These are phyloP conservation scores for Spatula versicolor DNA, from an alignment of 2,797 vertebrate species.

Conservation along the genomic window DNA sequence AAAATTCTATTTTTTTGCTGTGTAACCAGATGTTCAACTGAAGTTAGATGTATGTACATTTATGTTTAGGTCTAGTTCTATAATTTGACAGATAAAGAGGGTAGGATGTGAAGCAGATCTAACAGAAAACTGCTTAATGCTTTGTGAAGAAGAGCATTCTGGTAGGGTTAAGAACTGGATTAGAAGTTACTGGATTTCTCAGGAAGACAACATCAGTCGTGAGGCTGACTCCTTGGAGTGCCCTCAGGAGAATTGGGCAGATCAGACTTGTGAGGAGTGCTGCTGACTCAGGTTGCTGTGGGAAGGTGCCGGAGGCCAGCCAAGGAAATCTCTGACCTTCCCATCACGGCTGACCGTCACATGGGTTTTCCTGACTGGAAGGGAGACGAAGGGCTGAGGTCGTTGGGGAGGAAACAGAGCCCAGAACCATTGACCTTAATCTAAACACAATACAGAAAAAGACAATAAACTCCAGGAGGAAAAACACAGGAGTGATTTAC, in stretches of 20 bases:
- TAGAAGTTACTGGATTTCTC: slow-evolving; percentile 2
- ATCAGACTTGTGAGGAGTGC: background rate
- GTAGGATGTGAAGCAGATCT: background rate
- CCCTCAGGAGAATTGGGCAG: background rate
- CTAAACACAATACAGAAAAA: slow-evolving; percentile 48
- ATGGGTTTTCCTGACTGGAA: slow-evolving; percentile 56
- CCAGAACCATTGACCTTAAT: slow-evolving; percentile 39
- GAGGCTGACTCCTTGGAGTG: background rate
- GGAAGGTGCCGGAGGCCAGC: background rate
- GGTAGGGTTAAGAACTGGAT: background rate
- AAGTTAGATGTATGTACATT: background rate
- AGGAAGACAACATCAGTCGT: background rate
- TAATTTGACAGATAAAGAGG: background rate
- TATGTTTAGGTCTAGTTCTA: background rate
- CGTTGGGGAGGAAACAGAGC: slow-evolving; percentile 40
- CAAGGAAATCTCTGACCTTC: slow-evolving; percentile 62
- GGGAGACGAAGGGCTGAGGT: background rate
- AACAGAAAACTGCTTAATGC: background rate
- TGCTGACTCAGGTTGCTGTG: slow-evolving; percentile 40
- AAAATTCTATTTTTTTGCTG: background rate
- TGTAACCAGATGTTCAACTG: background rate
- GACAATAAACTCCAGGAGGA: slow-evolving; percentile 48
- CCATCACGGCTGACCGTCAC: background rate
- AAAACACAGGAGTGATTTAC: slow-evolving; percentile 40
- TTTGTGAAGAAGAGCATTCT: background rate